Conservation (phyloP, 2,888 invertebrate species). For the Pomacea canaliculata region DNA sequence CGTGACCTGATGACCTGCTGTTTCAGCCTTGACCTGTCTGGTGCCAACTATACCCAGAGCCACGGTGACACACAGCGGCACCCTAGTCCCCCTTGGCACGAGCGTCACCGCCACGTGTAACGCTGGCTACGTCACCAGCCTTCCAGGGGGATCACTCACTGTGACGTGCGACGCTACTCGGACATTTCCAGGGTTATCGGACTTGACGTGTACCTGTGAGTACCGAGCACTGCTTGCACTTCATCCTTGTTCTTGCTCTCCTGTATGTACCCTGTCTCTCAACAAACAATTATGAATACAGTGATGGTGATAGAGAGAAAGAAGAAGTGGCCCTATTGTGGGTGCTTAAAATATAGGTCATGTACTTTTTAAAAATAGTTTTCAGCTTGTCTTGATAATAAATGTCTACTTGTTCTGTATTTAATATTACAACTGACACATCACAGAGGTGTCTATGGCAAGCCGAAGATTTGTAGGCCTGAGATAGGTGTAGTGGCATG, state of each 20-base stretch:
- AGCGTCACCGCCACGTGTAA: constrained; percentile 21
- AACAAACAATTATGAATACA: not conserved
- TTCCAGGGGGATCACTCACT: not conserved
- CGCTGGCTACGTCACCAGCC: constrained; percentile 22
- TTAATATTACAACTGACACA: not conserved
- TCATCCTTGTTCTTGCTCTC: too few relatives aligned
- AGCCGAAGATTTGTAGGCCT: too few relatives aligned
- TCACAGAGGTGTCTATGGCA: not conserved
- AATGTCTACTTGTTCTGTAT: not conserved
- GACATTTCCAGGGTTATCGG: constrained; percentile 7
- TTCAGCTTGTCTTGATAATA: too few relatives aligned
- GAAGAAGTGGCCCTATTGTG: not conserved
- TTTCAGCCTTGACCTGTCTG: constrained; percentile 25
- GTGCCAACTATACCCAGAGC: constrained; percentile 15
- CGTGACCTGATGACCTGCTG: not conserved
- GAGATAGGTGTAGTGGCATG: not conserved
- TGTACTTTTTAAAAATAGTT: too few relatives aligned
- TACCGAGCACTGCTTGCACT: not conserved
- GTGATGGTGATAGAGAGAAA: not conserved
- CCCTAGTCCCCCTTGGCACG: constrained; percentile 15
- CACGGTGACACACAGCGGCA: constrained; percentile 2
- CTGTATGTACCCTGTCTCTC: too few relatives aligned
- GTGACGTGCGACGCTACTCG: constrained; percentile 23
- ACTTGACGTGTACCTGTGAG: constrained; percentile 19
- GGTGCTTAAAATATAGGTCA: not conserved